Percentiles rank a stretch among this genome's conserved stretches.
phyloP scores from a whole-genome alignment of 2,888 invertebrate genomes.

The Cepaea hortensis region DNA sequence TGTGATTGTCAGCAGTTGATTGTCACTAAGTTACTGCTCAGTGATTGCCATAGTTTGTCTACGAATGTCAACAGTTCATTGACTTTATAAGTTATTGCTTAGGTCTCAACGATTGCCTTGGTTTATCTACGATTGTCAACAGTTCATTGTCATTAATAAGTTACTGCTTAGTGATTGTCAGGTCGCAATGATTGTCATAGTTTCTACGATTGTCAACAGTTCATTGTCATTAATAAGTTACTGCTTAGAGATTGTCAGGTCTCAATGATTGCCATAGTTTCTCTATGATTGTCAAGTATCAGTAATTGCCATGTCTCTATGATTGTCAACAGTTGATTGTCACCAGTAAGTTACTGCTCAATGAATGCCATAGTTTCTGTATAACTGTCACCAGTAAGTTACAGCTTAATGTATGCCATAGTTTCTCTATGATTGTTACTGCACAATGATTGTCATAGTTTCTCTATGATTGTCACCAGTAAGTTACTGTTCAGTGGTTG shows the following conservation, averaged over 20 bases:
- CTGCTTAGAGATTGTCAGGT: no score
- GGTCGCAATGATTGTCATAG: no score
- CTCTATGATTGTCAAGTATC: no score
- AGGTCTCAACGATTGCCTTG: no score
- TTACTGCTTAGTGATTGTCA: constrained; percentile 44
- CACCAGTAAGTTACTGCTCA: constrained; percentile 56
- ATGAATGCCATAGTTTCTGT: not conserved
- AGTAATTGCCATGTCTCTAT: no score
- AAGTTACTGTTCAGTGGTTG: constrained; percentile 48
- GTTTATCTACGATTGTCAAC: no score
- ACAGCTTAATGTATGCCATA: not conserved
- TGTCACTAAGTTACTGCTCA: constrained; percentile 63
- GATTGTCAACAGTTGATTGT: constrained; percentile 73
- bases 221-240: constrained; percentile 73
- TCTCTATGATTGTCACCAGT: constrained; percentile 67
- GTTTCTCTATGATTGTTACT: no score
- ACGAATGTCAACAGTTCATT: no score
- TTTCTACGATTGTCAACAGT: constrained; percentile 63
- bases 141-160: constrained; percentile 62
- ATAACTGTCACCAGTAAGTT: constrained; percentile 71
- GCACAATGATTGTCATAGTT: no score
- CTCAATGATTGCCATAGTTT: not conserved
- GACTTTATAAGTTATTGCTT: no score
- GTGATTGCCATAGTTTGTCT: no score
- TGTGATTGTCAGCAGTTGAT: constrained; percentile 76